Base-by-base conservation (phyloP, 1,140 invertebrate genomes). In the Oreohelix idahoensis region DNA sequence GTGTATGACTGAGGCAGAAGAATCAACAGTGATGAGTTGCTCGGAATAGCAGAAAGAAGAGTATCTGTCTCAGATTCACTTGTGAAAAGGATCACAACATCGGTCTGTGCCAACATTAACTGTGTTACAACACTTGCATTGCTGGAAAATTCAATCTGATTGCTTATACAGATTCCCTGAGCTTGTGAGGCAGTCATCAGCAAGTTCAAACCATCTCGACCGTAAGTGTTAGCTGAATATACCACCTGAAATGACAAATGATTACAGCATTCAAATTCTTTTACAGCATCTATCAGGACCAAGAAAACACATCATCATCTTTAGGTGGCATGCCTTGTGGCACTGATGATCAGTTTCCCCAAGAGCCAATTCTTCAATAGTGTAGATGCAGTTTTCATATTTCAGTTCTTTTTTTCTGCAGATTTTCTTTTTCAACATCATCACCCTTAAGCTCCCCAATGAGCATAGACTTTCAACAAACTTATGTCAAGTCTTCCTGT, bases 121-220 rank as follows among this genome's bases (percentile, higher is more conserved):
- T 69, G 20, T 20, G 77, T 35, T 0, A 89, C 36, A 71, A 87
- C 66, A 15, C 82, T 69, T 23, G 83, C 71, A 38, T 78, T 83
- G 26, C 32, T 32, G 0, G 66, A 69, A n/a, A 90, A 58, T 66
- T 88, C 86, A 58, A 82, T 73, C 0, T 81, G 79, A 26, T 83
- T 73, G 11, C 85, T 81, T 42, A 92, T 81, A 75, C 91, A 92
- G 1, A 92, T 75, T 5, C 87, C 88, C 83, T 90, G 88, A 51
- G 86, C 84, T 26, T 84, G 78, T 0, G 89, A 84, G 2, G 86
- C 82, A 23, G 77, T 71, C 36, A 74, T 63, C 75, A 92, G 85
- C 1, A 81, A 81, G 15, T 86, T 83, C n/a, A 87, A 20, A 13
- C 87, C 87, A n/a, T 70, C 79, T 15, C 42, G 42, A 5, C 90